Percentiles rank a stretch among this genome's conserved stretches.
phyloP scores from a whole-genome alignment of 1,140 invertebrate genomes.

The Drosophila pachea region DNA sequence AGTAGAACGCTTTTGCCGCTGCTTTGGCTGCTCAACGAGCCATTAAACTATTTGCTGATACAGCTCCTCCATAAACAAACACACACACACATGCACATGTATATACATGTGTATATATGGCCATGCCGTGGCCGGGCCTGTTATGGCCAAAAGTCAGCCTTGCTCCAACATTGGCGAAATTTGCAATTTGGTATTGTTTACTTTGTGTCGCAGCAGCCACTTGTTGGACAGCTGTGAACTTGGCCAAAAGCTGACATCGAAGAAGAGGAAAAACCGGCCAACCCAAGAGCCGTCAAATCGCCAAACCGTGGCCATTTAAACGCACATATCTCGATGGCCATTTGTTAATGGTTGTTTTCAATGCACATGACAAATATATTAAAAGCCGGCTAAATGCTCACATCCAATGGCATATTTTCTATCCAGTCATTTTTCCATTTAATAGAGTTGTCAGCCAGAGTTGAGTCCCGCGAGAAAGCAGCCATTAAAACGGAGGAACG shows the following conservation, averaged over 20 bases:
- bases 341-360: constrained; percentile 44
- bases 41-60: constrained; percentile 71
- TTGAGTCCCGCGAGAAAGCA: constrained; percentile 59
- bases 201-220: constrained; percentile 19
- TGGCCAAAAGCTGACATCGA: constrained; percentile 1
- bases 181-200: constrained; percentile 70
- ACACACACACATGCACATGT: constrained; percentile 8
- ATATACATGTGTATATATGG: not conserved
- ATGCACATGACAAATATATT: constrained; percentile 53
- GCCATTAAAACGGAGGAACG: constrained; percentile 65
- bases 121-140: constrained; percentile 13
- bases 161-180: constrained; percentile 38
- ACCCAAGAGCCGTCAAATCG: constrained; percentile 53
- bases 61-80: constrained; percentile 30
- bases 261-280: constrained; percentile 49
- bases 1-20: constrained; percentile 42
- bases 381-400: constrained; percentile 40
- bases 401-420: constrained; percentile 54
- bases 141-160: constrained; percentile 31
- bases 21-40: constrained; percentile 63
- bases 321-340: constrained; percentile 51
- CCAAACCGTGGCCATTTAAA: constrained; percentile 55
- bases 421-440: not conserved
- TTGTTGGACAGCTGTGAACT: constrained; percentile 16
- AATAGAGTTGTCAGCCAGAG: constrained; percentile 13